Evolutionary conservation across 2,113 vertebrate species (phyloP).

Genomic region (Corythoichthys intestinalis): DNA sequence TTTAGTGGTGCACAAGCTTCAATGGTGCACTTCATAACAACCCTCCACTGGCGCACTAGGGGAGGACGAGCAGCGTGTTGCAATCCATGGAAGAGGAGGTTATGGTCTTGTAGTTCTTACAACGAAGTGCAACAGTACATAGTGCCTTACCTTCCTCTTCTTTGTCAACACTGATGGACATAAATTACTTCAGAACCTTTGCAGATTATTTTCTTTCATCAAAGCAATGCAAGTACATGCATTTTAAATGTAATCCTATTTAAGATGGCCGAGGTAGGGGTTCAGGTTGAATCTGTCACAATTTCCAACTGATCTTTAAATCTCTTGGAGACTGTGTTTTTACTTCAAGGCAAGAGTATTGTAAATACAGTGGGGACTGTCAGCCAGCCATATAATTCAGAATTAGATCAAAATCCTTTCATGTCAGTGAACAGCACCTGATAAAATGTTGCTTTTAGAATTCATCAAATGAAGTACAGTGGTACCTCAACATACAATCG

Average conservation of each 20-base stretch:
- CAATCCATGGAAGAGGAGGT: constrained; percentile 11
- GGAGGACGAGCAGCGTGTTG: constrained; percentile 4
- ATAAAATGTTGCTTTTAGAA: too few relatives aligned
- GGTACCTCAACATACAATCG: too few relatives aligned
- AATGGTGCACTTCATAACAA: constrained; percentile 46
- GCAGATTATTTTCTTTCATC: not conserved
- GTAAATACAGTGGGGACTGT: not conserved
- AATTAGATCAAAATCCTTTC: too few relatives aligned
- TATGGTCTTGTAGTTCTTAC: not conserved
- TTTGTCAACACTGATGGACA: not conserved
- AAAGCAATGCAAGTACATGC: too few relatives aligned
- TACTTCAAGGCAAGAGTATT: not conserved
- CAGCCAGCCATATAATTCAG: not conserved
- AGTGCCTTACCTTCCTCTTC: not conserved
- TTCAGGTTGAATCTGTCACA: not conserved
- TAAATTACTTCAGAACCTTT: not conserved
- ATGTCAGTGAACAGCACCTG: too few relatives aligned
- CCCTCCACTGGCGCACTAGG: constrained; percentile 21
- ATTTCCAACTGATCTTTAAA: not conserved
- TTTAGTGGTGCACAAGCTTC: constrained; percentile 38
- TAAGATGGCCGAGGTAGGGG: not conserved
- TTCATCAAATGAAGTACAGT: too few relatives aligned
- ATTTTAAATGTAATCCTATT: not conserved
- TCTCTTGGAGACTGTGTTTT: not conserved
- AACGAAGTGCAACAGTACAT: not conserved